Percentiles rank a stretch among this genome's conserved stretches.
Conservation (phyloP, 2,797 vertebrate genomes). For the Numenius phaeopus region DNA sequence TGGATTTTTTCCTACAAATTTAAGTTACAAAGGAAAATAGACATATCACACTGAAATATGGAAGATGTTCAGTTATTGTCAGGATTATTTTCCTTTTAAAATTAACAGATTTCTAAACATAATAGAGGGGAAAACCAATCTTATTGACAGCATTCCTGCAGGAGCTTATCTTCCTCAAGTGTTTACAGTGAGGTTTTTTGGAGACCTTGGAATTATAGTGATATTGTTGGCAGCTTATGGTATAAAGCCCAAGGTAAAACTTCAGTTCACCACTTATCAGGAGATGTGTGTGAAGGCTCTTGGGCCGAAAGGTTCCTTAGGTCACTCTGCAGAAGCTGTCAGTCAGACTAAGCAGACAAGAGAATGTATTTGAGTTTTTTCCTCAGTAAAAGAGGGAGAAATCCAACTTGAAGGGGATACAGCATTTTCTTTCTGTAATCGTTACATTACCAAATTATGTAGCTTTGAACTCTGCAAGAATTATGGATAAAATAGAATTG, state of each 20-base stretch:
- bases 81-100: background rate
- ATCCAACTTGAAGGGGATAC: background rate
- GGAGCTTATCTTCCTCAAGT: constrained; percentile 31
- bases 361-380: background rate
- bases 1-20: background rate
- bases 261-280: background rate
- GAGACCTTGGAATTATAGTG: constrained; percentile 29
- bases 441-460: background rate
- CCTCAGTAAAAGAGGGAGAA: background rate
- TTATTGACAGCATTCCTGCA: constrained; percentile 26
- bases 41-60: background rate
- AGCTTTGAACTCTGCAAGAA: background rate
- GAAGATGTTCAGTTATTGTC: background rate
- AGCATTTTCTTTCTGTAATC: background rate
- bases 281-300: background rate
- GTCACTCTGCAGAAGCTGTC: constrained; percentile 45
- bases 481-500: background rate
- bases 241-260: constrained; percentile 39
- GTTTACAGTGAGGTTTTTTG: background rate
- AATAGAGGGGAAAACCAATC: background rate
- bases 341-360: constrained; percentile 26
- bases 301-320: constrained; percentile 37
- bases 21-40: constrained; percentile 1
- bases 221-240: background rate
- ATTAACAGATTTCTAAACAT: constrained; percentile 9